Percentiles rank a stretch among this genome's conserved stretches.
These are phyloP conservation scores for Oncorhynchus nerka DNA, from an alignment of 2,113 vertebrate species.

Conservation along the genomic window DNA sequence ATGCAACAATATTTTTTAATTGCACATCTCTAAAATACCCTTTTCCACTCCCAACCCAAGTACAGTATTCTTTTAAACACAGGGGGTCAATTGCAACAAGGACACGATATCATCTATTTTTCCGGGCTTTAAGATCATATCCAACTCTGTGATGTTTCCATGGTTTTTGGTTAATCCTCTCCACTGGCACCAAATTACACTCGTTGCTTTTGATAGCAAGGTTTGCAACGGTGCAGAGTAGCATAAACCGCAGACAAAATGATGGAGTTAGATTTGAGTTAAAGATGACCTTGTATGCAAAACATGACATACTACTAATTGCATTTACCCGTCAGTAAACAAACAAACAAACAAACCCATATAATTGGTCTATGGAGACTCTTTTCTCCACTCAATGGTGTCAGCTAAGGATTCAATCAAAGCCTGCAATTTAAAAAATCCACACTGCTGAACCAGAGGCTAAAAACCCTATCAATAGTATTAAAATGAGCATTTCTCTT, in stretches of 20 bases:
- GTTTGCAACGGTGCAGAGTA: slow-evolving; percentile 28
- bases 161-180: background rate
- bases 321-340: background rate
- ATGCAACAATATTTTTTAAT: slow-evolving; percentile 63
- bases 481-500: background rate
- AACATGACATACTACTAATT: background rate
- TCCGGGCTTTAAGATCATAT: slow-evolving; percentile 4
- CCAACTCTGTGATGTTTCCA: slow-evolving; percentile 18
- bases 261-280: slow-evolving; percentile 13
- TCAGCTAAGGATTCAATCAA: slow-evolving; percentile 6
- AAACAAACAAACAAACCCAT: background rate
- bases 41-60: background rate
- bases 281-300: slow-evolving; percentile 9
- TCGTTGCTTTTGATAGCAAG: slow-evolving; percentile 5
- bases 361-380: no score
- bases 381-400: slow-evolving; percentile 8
- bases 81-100: slow-evolving; percentile 15
- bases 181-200: background rate
- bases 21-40: slow-evolving; percentile 43
- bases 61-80: slow-evolving; percentile 28
- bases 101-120: slow-evolving; percentile 28
- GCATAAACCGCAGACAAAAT: slow-evolving; percentile 10
- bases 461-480: background rate
- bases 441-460: background rate
- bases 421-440: background rate